A percentile compares a stretch with the other conserved stretches of the same genome.
Conservation (phyloP, 2,888 invertebrate genomes). For the Erannis defoliaria region DNA sequence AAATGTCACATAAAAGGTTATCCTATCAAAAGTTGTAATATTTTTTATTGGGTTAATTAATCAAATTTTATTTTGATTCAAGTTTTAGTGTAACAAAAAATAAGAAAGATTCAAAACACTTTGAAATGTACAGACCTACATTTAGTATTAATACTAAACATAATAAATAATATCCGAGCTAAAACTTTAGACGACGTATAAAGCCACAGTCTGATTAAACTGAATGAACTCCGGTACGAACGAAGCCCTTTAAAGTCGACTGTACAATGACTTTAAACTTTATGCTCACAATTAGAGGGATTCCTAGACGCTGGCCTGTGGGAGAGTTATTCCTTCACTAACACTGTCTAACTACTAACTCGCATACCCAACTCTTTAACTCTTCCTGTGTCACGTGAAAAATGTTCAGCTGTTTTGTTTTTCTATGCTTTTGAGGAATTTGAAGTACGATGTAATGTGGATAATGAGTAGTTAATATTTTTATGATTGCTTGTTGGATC, state of each 20-base stretch:
- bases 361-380: slow-evolving; percentile 43
- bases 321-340: slow-evolving; percentile 67
- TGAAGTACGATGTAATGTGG: slow-evolving; percentile 3
- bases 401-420: slow-evolving; percentile 46
- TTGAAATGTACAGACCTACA: too few relatives aligned
- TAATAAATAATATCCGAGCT: background rate
- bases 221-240: slow-evolving; percentile 31
- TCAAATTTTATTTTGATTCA: too few relatives aligned
- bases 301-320: slow-evolving; percentile 69
- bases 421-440: slow-evolving; percentile 18
- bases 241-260: slow-evolving; percentile 30
- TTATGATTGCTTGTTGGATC: slow-evolving; percentile 8
- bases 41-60: too few relatives aligned
- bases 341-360: slow-evolving; percentile 59
- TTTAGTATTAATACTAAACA: too few relatives aligned
- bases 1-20: too few relatives aligned
- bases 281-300: slow-evolving; percentile 68
- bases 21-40: too few relatives aligned
- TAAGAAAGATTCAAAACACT: too few relatives aligned
- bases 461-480: slow-evolving; percentile 17
- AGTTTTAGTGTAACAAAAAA: too few relatives aligned
- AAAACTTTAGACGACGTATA: background rate
- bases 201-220: slow-evolving; percentile 2
- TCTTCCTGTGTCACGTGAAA: slow-evolving; percentile 49
- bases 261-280: slow-evolving; percentile 50